Conservation (phyloP, 37 sponge, comb jelly and placozoan genomes). For the Hormiphora californensis region DNA sequence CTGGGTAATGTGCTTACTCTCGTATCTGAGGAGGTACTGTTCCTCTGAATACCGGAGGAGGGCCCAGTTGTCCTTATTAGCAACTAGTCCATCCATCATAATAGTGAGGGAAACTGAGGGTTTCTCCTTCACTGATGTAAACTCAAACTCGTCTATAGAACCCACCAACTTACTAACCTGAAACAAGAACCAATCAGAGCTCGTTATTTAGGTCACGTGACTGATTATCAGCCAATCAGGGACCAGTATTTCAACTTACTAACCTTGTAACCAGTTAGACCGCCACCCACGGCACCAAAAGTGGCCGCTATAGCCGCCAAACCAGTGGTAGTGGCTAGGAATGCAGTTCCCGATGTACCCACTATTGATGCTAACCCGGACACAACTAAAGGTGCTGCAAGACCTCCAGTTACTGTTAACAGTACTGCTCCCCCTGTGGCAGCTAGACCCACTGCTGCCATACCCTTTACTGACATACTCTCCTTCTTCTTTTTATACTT, state of each 20-base stretch:
- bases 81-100: neutral
- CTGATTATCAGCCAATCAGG: no score
- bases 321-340: neutral
- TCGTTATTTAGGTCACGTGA: no score
- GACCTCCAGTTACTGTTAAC: conserved; percentile 38
- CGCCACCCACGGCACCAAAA: conserved; percentile 44
- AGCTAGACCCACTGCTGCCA: conserved; percentile 18
- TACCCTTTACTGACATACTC: neutral
- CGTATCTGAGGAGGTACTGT: conserved; percentile 22
- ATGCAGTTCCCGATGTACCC: neutral
- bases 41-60: neutral
- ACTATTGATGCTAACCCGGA: neutral
- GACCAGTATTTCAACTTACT: no score
- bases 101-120: neutral
- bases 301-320: neutral
- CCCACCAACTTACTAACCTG: conserved; percentile 27
- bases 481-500: conserved; percentile 17
- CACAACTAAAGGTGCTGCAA: conserved; percentile 40
- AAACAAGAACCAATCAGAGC: no score
- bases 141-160: conserved; percentile 15
- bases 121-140: neutral
- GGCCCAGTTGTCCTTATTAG: neutral
- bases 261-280: conserved; percentile 50
- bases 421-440: conserved; percentile 4
- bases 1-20: neutral